Evolutionary conservation across 2,113 vertebrate species (phyloP).

Genomic region (Paradoxurus hermaphroditus): DNA sequence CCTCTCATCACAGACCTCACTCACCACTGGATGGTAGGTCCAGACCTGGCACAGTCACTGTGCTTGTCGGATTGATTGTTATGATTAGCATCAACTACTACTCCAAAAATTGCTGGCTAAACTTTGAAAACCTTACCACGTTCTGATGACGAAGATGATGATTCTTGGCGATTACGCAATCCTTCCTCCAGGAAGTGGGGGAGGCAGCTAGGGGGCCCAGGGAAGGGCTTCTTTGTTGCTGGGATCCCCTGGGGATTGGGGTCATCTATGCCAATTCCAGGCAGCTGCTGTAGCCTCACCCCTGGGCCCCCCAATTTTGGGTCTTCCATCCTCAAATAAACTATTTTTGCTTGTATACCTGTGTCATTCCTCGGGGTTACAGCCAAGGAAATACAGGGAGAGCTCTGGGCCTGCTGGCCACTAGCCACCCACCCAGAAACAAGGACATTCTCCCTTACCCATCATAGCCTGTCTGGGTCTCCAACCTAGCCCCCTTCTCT

Average conservation of each 20-base stretch:
- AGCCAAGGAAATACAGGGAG: not conserved
- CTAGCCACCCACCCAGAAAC: not conserved
- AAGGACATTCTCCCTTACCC: not conserved
- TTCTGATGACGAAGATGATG: not conserved
- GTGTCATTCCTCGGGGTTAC: conserved; percentile 20
- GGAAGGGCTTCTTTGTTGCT: not conserved
- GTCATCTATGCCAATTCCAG: conserved; percentile 45
- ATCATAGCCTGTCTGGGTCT: not conserved
- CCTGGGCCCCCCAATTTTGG: not conserved
- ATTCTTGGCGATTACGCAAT: not conserved
- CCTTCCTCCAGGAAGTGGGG: not conserved
- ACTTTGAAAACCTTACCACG: not conserved
- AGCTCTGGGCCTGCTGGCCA: not conserved
- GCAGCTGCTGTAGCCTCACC: conserved; percentile 48
- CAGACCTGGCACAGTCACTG: not conserved
- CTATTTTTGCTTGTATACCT: conserved; percentile 70
- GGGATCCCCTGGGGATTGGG: not conserved
- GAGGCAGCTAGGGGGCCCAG: not conserved
- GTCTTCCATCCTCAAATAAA: conserved; percentile 72
- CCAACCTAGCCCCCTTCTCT: not conserved
- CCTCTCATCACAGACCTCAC: not conserved
- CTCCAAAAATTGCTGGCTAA: not conserved
- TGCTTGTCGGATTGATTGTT: not conserved
- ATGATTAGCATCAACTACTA: not conserved
- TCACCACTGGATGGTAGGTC: conserved; percentile 57